phyloP scores from a whole-genome alignment of 2,113 vertebrate species.

The Spheniscus mendiculus region DNA sequence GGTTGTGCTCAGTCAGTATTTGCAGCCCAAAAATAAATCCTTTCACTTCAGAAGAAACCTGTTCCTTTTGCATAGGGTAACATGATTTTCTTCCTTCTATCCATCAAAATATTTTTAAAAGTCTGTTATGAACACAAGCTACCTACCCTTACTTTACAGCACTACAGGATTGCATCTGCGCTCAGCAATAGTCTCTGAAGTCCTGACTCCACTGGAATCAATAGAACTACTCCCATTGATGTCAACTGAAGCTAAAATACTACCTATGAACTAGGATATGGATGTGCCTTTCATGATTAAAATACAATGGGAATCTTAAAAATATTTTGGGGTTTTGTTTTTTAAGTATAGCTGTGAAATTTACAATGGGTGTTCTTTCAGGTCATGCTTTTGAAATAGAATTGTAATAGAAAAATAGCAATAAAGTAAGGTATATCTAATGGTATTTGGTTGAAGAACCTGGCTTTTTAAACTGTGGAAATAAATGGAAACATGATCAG shows the following conservation, averaged over 20 bases:
- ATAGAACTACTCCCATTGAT: neutral
- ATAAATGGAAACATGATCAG: neutral
- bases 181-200: neutral
- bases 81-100: neutral
- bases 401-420: neutral
- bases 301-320: neutral
- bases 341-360: neutral
- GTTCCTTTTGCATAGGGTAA: neutral
- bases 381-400: neutral
- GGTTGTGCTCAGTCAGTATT: neutral
- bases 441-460: neutral
- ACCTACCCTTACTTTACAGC: neutral
- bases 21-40: neutral
- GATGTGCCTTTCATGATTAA: neutral
- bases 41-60: neutral
- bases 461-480: neutral
- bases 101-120: neutral
- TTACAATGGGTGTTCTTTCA: neutral
- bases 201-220: neutral
- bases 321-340: neutral
- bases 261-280: neutral
- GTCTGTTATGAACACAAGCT: neutral
- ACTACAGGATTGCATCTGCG: neutral
- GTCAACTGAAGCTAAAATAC: neutral
- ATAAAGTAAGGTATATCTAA: neutral